Conservation (phyloP, 2,797 vertebrate species). For the Paratrypauchen microcephalus region DNA sequence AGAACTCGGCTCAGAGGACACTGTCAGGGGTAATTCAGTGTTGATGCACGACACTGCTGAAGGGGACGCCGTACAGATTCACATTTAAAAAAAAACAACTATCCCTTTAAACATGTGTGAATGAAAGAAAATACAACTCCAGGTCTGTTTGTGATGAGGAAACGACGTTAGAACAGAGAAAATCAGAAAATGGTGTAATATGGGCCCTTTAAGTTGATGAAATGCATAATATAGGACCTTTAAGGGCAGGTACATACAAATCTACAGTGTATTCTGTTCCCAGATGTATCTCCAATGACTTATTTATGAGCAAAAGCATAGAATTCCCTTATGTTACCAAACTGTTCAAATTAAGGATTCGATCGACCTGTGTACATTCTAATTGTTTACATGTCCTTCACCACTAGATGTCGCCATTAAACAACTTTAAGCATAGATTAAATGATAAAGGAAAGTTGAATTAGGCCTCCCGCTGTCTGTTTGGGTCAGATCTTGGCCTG, state of each 20-base stretch:
- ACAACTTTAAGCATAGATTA: not conserved
- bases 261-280: not conserved
- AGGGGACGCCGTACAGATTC: no score
- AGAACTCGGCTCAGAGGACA: no score
- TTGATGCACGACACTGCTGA: no score
- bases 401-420: not conserved
- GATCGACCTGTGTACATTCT: not conserved
- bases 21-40: no score
- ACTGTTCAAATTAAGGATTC: not conserved
- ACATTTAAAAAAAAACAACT: no score
- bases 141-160: no score
- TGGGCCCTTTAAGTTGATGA: not conserved
- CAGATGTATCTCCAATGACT: not conserved
- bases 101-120: no score
- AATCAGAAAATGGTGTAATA: no score
- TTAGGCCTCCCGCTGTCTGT: not conserved
- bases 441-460: not conserved
- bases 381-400: not conserved
- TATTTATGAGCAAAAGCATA: not conserved
- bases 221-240: conserved; percentile 8
- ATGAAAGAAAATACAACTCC: no score
- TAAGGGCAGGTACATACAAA: not conserved
- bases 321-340: not conserved
- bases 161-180: no score
- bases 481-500: not conserved